phyloP scores from a whole-genome alignment of 1,140 invertebrate genomes.

The Conus betulinus region DNA sequence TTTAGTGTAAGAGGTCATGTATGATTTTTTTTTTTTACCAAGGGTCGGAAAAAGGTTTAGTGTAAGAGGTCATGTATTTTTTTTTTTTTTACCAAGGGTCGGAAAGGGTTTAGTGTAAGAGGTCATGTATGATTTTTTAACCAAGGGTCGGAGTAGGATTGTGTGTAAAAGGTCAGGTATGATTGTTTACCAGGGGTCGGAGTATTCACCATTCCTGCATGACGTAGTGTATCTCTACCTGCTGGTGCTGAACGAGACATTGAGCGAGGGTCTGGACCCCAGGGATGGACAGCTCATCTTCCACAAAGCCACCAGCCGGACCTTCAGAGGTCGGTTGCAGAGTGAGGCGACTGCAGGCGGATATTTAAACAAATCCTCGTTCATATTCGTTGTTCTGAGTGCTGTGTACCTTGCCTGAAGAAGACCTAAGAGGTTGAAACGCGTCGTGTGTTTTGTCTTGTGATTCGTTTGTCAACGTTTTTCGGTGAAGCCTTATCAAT shows the following conservation, averaged over 20 bases:
- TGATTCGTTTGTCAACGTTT: no score
- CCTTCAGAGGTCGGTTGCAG: slow-evolving; percentile 51
- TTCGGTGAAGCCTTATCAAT: no score
- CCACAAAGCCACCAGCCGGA: slow-evolving; percentile 48
- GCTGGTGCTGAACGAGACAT: slow-evolving; percentile 54
- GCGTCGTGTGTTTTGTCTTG: no score
- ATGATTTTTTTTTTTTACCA: no score
- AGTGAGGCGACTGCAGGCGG: no score
- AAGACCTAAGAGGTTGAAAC: no score
- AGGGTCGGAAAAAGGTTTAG: neutral
- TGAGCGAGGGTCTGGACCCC: slow-evolving; percentile 48
- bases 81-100: no score
- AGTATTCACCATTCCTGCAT: slow-evolving; percentile 58
- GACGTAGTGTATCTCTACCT: slow-evolving; percentile 63
- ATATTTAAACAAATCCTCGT: neutral
- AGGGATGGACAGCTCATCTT: slow-evolving; percentile 54
- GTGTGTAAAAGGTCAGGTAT: neutral
- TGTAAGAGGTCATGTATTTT: neutral
- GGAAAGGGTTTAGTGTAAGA: no score
- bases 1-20: no score
- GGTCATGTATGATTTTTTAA: neutral
- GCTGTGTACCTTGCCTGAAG: no score
- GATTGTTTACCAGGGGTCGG: slow-evolving; percentile 50
- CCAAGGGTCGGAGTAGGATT: neutral
- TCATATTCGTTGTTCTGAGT: neutral